Evolutionary conservation across 2,797 vertebrate species (phyloP).

Genomic region (Alectoris magna): DNA sequence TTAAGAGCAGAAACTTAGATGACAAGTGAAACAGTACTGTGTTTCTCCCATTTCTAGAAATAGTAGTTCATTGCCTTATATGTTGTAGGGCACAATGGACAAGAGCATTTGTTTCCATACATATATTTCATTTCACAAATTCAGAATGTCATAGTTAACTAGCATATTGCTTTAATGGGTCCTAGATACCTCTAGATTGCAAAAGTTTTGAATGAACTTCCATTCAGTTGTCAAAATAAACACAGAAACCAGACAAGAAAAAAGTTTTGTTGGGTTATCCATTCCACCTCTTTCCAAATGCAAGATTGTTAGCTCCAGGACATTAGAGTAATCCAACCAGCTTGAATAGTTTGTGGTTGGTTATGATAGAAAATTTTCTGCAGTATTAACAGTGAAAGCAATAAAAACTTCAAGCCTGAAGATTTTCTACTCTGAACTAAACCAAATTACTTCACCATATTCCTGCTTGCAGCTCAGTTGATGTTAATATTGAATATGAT

Average conservation of each 20-base stretch:
- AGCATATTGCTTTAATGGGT: neutral
- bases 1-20: neutral
- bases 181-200: neutral
- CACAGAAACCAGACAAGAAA: neutral
- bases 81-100: neutral
- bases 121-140: neutral
- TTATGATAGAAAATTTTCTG: slow-evolving; percentile 11
- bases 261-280: neutral
- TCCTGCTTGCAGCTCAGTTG: neutral
- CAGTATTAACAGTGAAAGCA: slow-evolving; percentile 31
- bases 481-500: slow-evolving; percentile 16
- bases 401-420: slow-evolving; percentile 18
- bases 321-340: neutral
- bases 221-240: neutral
- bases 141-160: neutral
- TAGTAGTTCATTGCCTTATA: neutral
- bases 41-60: neutral
- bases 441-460: slow-evolving; percentile 35
- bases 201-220: neutral
- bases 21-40: neutral
- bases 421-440: slow-evolving; percentile 31
- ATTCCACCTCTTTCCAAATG: neutral
- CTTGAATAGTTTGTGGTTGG: neutral
- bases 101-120: neutral
- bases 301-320: neutral